These are phyloP conservation scores for Diadema setosum DNA, from an alignment of 35 echinoderm and acorn worm genomes.

Conservation along the genomic window DNA sequence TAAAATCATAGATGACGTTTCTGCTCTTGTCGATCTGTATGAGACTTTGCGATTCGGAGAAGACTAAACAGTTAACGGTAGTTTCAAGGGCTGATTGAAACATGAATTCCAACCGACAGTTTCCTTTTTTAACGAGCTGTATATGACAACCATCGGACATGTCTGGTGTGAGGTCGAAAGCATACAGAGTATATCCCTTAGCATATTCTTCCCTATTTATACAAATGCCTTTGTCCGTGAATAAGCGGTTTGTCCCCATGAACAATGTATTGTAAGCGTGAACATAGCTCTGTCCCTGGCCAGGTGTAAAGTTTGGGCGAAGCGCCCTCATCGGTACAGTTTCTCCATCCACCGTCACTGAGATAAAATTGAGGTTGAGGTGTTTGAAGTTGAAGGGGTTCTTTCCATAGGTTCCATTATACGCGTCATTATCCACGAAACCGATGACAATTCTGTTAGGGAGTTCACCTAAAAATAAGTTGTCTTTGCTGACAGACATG, in stretches of 20 bases:
- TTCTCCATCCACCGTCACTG: not conserved
- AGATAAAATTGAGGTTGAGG: not conserved
- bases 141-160: not conserved
- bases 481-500: not conserved
- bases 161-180: conserved; percentile 55
- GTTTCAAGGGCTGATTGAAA: not conserved
- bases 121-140: not conserved
- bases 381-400: conserved; percentile 44
- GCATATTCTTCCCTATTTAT: conserved; percentile 34
- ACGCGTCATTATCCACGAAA: conserved; percentile 30
- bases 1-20: conserved; percentile 10
- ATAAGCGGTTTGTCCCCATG: not conserved
- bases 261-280: conserved; percentile 33
- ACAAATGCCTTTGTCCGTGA: not conserved
- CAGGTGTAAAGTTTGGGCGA: not conserved
- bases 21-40: conserved; percentile 23
- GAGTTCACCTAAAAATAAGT: conserved; percentile 36
- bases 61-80: conserved; percentile 30
- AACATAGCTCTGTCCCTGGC: not conserved
- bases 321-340: not conserved
- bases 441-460: conserved; percentile 39
- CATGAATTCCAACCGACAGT: not conserved
- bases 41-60: not conserved
- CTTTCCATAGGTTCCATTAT: conserved; percentile 23
- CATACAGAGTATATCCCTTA: conserved; percentile 60